Evolutionary conservation across 1,140 invertebrate genomes (phyloP).

Genomic region (Drosophila sechellia): DNA sequence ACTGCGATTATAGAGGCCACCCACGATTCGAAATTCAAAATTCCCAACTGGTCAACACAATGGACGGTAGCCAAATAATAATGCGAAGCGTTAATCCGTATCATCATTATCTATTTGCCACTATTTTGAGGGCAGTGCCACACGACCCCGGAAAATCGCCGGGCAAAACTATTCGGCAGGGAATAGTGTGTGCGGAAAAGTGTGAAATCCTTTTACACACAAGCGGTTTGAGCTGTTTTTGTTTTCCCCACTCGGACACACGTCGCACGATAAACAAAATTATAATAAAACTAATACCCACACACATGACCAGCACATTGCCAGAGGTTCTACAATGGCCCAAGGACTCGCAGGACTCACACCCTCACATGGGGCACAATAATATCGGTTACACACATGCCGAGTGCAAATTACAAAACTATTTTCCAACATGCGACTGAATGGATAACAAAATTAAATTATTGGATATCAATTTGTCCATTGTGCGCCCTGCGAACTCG

Average conservation of each 20-base stretch:
- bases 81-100: conserved; percentile 73
- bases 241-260: conserved; percentile 52
- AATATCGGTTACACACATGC: conserved; percentile 82
- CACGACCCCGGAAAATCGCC: conserved; percentile 38
- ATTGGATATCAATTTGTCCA: conserved; percentile 82
- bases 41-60: conserved; percentile 40
- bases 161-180: conserved; percentile 37
- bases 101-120: conserved; percentile 73
- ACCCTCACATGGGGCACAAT: conserved; percentile 44
- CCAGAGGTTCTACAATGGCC: conserved; percentile 70
- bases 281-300: conserved; percentile 78
- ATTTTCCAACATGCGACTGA: conserved; percentile 75
- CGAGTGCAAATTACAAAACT: conserved; percentile 82
- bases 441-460: conserved; percentile 83
- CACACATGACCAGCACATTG: conserved; percentile 63
- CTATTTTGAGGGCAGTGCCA: conserved; percentile 53
- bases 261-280: conserved; percentile 67
- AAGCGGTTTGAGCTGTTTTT: conserved; percentile 64
- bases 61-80: conserved; percentile 46
- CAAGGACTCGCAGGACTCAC: conserved; percentile 2
- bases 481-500: conserved; percentile 73
- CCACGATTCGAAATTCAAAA: conserved; percentile 46
- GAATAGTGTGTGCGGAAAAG: conserved; percentile 46
- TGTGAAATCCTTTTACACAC: conserved; percentile 79
- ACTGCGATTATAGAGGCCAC: conserved; percentile 38